Evolutionary conservation across 2,888 invertebrate species (phyloP), one percentile per base, ranked within the genome.

Genomic region (Metalampra italica): DNA sequence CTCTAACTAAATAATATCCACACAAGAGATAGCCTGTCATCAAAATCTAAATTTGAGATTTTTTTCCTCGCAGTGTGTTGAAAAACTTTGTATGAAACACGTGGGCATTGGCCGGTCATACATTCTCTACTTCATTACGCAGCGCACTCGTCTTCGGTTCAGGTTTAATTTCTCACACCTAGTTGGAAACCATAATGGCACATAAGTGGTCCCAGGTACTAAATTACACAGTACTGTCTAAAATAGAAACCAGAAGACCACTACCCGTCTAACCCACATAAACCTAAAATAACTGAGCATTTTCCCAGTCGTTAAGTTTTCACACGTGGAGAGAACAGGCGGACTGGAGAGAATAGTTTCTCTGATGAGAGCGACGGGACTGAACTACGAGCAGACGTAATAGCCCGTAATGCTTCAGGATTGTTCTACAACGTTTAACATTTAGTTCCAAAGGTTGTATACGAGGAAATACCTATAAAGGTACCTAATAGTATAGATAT

Each of bases 241-340:
- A 14, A 46, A 52, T 40, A 42, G 37, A 51, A 50, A 44, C 22
- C 22, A 3, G 22, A 22, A 22, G 22, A 22, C 22, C 22, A 22
- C 22, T 22, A 22, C 2, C 22, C 22, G 3, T 22, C 22, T 22
- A 22, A 22, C 22, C 22, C 5, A 22, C 22, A 22, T 22, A 22
- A 22, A 47, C 43, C 34, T 52, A 55, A 55, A 63, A 62, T 54
- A 56, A 55, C 53, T 64, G 58, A 57, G 57, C 64, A 65, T 68
- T 70, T 63, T 62, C 62, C 53, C 54, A 49, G 51, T 60, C 68
- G 68, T 68, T 66, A 71, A 66, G 68, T 68, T 72, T 68, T 71
- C 65, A 71, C 67, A 69, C 64, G 60, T 59, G 64, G 64, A 14
- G 29, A 39, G 13, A 14, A 34, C 22, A 22, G 22, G 22, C 22